Base-by-base conservation (phyloP, 2,888 invertebrate genomes). In the Heteromyza rotundicornis region DNA sequence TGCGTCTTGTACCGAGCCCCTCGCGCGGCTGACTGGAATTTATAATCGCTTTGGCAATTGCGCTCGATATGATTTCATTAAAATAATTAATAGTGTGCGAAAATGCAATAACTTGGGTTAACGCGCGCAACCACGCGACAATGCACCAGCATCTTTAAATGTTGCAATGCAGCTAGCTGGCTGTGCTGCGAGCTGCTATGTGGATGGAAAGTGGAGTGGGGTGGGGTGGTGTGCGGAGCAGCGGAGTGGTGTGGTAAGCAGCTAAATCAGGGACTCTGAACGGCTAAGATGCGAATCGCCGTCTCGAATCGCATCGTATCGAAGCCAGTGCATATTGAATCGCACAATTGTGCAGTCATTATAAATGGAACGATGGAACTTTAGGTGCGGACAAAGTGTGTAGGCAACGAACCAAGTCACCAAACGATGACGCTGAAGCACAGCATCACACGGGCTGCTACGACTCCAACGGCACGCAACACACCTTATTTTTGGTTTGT, bases 391-490 rank as follows among this genome's bases (percentile, higher is more conserved):
- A 67, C 65, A 55, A 60, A 63, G 58, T 65, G 67, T 65, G 68
- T 68, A 64, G 68, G 68, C 66, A 62, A 65, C 57, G 19, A 17
- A n/a, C 40, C 3, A 14, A 47, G 47, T 17, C 40, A 23, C 27
- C n/a, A 54, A 54, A 64, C 63, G 63, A 60, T 57, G 62, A n/a
- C n/a, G n/a, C n/a, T n/a, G n/a, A n/a, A n/a, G n/a, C n/a, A 60
- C 66, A 67, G 65, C n/a, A 14, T 49, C 24, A 19, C 8, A 23
- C 24, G 14, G 24, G 12, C 16, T 40, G 12, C 8, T 59, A 49
- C 65, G 62, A 66, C 57, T 65, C 58, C 59, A 66, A 64, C 63
- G 67, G 67, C 68, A 67, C 69, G 67, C 69, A 69, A 67, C 69
- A 69, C 69, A 69, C 69, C 69, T 69, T 68, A 59, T 63, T 65